A percentile compares a stretch with the other conserved stretches of the same genome.
Conservation (phyloP, 2,113 vertebrate species). For the Burhinus bistriatus region DNA sequence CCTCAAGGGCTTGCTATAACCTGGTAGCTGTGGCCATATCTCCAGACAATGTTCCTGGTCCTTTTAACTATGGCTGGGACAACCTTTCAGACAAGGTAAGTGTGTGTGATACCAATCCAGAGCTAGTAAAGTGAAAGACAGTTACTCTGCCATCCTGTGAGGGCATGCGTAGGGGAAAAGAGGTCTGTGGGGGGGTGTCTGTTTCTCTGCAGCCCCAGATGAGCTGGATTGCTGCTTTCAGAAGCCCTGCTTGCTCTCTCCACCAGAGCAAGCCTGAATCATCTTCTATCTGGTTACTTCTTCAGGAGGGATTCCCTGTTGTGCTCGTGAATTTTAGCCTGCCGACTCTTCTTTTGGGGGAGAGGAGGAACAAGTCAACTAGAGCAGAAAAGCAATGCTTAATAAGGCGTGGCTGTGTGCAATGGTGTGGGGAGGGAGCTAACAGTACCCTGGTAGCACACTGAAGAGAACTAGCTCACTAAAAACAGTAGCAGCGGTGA, state of each 20-base stretch:
- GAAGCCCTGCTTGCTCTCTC: background rate
- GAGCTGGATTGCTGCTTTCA: background rate
- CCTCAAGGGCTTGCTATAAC: constrained; percentile 95
- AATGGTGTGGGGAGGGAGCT: background rate
- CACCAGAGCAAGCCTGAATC: background rate
- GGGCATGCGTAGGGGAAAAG: background rate
- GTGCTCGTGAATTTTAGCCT: background rate
- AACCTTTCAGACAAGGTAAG: constrained; percentile 91
- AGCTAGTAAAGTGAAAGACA: background rate
- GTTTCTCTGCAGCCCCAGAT: background rate
- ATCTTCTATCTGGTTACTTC: background rate
- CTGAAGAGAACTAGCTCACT: background rate
- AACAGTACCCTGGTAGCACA: background rate
- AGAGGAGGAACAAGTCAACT: constrained; percentile 22
- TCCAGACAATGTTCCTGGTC: constrained; percentile 82
- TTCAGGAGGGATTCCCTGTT: background rate
- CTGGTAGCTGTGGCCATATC: constrained; percentile 88
- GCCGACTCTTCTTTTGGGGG: background rate
- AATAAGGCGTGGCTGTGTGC: background rate
- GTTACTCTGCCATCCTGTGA: rapidly evolving
- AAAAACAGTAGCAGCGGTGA: background rate
- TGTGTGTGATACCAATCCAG: background rate
- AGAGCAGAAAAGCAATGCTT: constrained; percentile 34
- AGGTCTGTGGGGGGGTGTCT: too few relatives aligned
- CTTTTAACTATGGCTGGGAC: constrained; percentile 96